phyloP scores from a whole-genome alignment of 2,888 invertebrate genomes.

The Trissonchulus latispiculum region DNA sequence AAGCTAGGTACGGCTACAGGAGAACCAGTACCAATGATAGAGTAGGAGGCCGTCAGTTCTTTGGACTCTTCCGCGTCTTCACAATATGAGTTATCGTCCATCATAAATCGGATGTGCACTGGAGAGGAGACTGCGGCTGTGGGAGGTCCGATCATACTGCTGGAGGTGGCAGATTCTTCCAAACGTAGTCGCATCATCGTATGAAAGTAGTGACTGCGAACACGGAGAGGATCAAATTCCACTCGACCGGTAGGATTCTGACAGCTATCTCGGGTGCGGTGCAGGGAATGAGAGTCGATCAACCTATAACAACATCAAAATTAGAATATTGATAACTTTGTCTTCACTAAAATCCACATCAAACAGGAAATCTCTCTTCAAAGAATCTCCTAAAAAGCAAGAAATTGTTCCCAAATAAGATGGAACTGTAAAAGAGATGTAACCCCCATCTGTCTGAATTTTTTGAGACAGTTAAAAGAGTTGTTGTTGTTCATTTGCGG shows the following conservation, averaged over 20 bases:
- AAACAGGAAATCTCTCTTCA: too few species aligned
- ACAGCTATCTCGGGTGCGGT: slow-evolving; percentile 83
- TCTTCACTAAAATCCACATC: too few species aligned
- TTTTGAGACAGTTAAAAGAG: too few species aligned
- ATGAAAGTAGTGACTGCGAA: slow-evolving; percentile 90
- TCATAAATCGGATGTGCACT: slow-evolving; percentile 13
- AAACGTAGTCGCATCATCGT: slow-evolving; percentile 71
- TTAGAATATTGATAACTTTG: too few species aligned
- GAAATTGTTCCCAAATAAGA: too few species aligned
- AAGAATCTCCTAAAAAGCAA: too few species aligned
- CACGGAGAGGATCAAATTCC: slow-evolving; percentile 88
- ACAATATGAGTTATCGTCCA: slow-evolving; percentile 16
- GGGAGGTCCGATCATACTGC: background rate
- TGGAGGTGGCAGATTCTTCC: background rate
- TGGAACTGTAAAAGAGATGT: too few species aligned
- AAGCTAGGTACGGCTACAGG: too few species aligned
- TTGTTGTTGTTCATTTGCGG: too few species aligned
- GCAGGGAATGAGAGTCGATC: slow-evolving; percentile 91
- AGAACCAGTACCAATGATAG: too few species aligned
- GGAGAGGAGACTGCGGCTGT: background rate
- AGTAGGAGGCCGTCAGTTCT: background rate
- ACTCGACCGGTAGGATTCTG: slow-evolving; percentile 81
- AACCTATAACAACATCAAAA: slow-evolving; percentile 53
- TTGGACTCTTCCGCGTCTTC: background rate
- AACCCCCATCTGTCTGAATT: too few species aligned